Percentiles rank a stretch among this genome's conserved stretches.
These are phyloP conservation scores for Setophaga petechia DNA, from an alignment of 2,113 vertebrate species.

Conservation along the genomic window DNA sequence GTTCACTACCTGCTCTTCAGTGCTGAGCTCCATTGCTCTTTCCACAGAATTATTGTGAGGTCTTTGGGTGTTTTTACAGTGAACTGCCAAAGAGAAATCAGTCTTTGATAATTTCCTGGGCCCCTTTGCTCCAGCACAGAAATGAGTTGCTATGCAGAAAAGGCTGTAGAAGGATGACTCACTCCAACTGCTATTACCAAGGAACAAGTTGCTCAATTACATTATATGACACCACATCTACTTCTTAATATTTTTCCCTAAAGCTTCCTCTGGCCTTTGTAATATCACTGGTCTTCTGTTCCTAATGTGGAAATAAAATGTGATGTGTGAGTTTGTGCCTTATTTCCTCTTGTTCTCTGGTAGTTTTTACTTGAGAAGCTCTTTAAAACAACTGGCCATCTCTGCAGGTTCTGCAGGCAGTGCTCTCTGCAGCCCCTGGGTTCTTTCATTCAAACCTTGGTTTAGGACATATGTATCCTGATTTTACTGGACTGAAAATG, in stretches of 20 bases:
- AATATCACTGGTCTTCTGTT: not conserved
- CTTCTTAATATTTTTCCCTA: not conserved
- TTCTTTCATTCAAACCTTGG: not conserved
- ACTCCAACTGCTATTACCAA: not conserved
- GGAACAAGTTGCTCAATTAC: conserved; percentile 4
- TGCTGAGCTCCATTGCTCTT: not conserved
- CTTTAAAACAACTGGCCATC: not conserved
- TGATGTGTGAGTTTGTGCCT: not conserved
- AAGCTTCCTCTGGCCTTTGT: not conserved
- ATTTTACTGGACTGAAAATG: conserved; percentile 2
- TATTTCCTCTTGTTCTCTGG: not conserved
- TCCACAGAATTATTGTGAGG: not conserved
- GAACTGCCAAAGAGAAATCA: not conserved
- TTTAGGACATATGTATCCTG: not conserved
- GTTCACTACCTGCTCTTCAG: not conserved
- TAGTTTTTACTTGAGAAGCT: not conserved
- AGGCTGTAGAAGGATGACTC: not conserved
- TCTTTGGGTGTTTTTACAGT: not conserved
- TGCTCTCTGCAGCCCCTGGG: not conserved
- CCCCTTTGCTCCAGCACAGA: not conserved
- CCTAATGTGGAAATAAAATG: not conserved
- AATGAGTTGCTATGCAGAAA: not conserved
- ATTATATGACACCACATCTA: not conserved
- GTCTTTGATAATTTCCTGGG: not conserved
- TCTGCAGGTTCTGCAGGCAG: not conserved